These are phyloP conservation scores for Dunckerocampus dactyliophorus DNA, from an alignment of 2,113 vertebrate species.

Conservation along the genomic window DNA sequence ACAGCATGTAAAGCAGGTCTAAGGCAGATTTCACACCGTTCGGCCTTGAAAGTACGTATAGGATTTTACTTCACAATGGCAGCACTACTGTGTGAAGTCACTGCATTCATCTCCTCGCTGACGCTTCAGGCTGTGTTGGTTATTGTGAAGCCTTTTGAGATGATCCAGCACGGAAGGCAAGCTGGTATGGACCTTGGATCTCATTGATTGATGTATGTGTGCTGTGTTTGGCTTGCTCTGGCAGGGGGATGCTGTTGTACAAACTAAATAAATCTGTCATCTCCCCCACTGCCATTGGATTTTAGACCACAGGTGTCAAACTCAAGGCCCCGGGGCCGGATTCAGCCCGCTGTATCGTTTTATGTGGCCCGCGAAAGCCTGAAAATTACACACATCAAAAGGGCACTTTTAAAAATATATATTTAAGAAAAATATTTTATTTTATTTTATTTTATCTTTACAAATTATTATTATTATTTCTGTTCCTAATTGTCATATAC, in stretches of 20 bases:
- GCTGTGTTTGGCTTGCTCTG: background rate
- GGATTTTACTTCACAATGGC: constrained; percentile 17
- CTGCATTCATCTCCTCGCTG: constrained; percentile 24
- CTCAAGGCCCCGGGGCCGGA: no score
- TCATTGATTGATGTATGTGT: background rate
- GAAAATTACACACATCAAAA: no score
- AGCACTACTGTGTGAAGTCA: constrained; percentile 20
- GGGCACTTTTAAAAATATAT: no score
- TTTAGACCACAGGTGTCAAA: no score
- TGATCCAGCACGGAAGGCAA: background rate
- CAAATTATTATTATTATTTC: no score
- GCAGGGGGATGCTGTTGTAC: background rate
- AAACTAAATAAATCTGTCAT: background rate
- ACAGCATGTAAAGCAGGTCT: constrained; percentile 17
- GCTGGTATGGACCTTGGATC: background rate
- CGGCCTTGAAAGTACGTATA: constrained; percentile 10
- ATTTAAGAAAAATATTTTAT: no score
- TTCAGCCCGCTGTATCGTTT: no score
- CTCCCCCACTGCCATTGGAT: background rate
- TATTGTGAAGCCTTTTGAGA: constrained; percentile 41
- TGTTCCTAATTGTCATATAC: no score
- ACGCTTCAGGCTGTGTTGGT: constrained; percentile 1
- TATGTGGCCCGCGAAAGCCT: no score
- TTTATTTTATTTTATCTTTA: no score
- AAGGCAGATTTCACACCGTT: constrained; percentile 12